Percentiles rank a stretch among this genome's conserved stretches.
phyloP scores from a whole-genome alignment of 2,888 invertebrate genomes.

The Troides aeacus region DNA sequence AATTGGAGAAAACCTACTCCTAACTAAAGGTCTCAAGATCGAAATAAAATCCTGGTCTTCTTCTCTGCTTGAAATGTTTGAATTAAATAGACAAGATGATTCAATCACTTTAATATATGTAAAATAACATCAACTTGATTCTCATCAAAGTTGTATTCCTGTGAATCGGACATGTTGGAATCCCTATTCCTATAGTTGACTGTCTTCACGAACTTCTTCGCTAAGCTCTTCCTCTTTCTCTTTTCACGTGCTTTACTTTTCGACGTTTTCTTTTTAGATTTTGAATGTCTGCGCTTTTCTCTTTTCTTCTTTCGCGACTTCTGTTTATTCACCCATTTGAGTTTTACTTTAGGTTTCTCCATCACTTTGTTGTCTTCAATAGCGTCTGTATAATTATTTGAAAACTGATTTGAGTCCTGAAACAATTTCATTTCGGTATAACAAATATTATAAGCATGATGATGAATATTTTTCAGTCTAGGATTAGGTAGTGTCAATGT shows the following conservation, averaged over 20 bases:
- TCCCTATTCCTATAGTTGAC: conserved; percentile 26
- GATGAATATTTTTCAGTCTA: no score
- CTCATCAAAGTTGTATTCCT: conserved; percentile 27
- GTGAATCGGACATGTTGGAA: conserved; percentile 29
- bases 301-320: conserved; percentile 22
- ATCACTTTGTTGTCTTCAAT: conserved; percentile 7
- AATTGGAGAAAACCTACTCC: no score
- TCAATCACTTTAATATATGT: conserved; percentile 58
- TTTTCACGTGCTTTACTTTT: conserved; percentile 11
- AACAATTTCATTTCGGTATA: conserved; percentile 3
- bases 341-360: conserved; percentile 12
- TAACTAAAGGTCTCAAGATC: no score
- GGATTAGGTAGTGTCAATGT: no score
- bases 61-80: background rate
- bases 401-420: conserved; percentile 17
- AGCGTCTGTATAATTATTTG: background rate
- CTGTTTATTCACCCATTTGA: conserved; percentile 15
- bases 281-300: conserved; percentile 19
- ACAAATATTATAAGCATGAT: background rate
- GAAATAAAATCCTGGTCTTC: no score
- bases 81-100: background rate
- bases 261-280: conserved; percentile 4
- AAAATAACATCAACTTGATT: conserved; percentile 55
- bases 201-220: conserved; percentile 29
- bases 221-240: conserved; percentile 25